Evolutionary conservation across 64 coral and sea anemone genomes (phyloP), one percentile per base, ranked within the genome.

Genomic region (Pocillopora damicornis): DNA sequence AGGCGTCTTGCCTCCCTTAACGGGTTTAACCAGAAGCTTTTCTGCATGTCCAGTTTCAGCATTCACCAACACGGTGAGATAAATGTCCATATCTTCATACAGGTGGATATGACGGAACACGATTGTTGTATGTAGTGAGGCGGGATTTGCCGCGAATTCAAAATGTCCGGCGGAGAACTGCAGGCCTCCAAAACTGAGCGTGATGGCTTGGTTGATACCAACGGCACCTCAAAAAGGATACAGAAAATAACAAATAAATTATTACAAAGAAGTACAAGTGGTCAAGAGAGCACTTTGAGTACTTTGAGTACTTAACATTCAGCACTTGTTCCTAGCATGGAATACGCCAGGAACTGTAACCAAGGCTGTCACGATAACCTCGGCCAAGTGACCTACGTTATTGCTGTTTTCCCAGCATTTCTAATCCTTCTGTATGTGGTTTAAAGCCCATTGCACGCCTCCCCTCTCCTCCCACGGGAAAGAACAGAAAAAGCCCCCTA

Each of bases 131-230:
- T 98, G 96, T 75, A 98, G 91, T 1, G 96, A 95, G 12, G 96
- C 96, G 13, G 96, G 96, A 85, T 98, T 98, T 2, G 93, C 96
- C 13, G 96, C 96, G 63, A 98, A 98, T 91, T 98, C 96, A 60
- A 98, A 86, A 18, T 94, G 90, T 60, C 93, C 96, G 37, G 90
- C 83, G 13, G 93, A 92, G 57, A 98, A 98, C 83, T 94, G 93
- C 66, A 98, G 89, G n/a, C 96, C 96, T 61, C 96, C 96, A 80
- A 98, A 98, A 38, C 96, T 98, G 3, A 98, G 88, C 11, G 93
- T 89, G 63, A 98, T 95, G 12, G 96, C 96, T 75, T 98, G 96
- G 64, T 88, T 80, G 23, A 98, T 83, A 36, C 90, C 93, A 35
- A 82, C 92, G 0, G 87, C 90, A 59, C 96, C 96, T 98, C 22